phyloP scores from a whole-genome alignment of 2,113 vertebrate species.

The Brachyhypopomus gauderio region DNA sequence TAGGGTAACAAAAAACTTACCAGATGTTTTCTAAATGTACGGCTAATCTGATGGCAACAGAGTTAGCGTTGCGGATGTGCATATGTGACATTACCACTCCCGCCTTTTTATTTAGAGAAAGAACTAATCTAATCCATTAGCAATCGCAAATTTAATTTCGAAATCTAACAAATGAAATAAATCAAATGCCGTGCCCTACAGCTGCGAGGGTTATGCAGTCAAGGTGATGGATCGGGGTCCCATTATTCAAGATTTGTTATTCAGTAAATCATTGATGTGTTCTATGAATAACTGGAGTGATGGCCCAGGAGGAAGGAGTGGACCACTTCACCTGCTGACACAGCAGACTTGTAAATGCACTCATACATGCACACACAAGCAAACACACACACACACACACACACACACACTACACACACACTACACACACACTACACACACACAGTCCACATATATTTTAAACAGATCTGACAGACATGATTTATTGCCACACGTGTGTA shows the following conservation, averaged over 20 bases:
- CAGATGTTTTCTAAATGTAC: conserved; percentile 11
- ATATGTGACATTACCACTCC: conserved; percentile 10
- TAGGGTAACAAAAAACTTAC: conserved; percentile 28
- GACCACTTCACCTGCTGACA: conserved; percentile 65
- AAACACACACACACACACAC: conserved; percentile 8
- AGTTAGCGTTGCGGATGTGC: conserved; percentile 19
- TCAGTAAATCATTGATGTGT: conserved; percentile 79
- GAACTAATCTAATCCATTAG: conserved; percentile 63
- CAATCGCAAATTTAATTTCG: conserved; percentile 66
- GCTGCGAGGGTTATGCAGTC: conserved; percentile 52
- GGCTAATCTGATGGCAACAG: background rate
- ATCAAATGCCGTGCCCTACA: conserved; percentile 59
- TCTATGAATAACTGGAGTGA: conserved; percentile 73
- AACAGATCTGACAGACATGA: conserved; percentile 27
- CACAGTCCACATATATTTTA: conserved; percentile 12
- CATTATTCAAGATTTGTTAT: conserved; percentile 76
- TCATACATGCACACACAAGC: background rate
- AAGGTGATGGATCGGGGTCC: conserved; percentile 69
- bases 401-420: no score
- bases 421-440: background rate
- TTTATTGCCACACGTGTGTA: conserved; percentile 43
- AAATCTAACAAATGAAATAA: conserved; percentile 65
- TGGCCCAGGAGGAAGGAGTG: conserved; percentile 61
- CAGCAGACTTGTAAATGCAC: conserved; percentile 59
- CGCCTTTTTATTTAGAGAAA: conserved; percentile 41